Evolutionary conservation across 2,888 invertebrate species (phyloP), one percentile per base, ranked within the genome.

Genomic region (Scaptomyza tumidula): DNA sequence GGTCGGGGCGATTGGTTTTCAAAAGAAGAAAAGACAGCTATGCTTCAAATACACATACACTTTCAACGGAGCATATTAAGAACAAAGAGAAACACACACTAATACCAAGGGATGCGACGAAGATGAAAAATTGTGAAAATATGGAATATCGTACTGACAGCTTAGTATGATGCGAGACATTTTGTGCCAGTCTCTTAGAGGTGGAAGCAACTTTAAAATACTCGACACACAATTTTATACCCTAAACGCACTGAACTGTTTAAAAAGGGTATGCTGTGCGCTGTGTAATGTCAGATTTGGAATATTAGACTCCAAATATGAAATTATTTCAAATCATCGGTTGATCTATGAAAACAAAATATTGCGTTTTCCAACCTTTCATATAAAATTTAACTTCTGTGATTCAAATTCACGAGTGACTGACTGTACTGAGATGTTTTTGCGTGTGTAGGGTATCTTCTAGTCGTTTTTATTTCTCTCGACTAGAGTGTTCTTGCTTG

Each of bases 111-210:
- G 41, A 56, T 45, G 41, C 27, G 39, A 11, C 27, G 46, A 48
- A 50, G 37, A 50, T n/a, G 45, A 45, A 39, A 37, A 49, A 49
- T 49, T 19, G n/a, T 41, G 44, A 48, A 55, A 62, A 62, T 64
- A 70, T 70, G 70, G 39, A 61, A 72, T 64, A 64, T 65, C 61
- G 49, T 55, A 70, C 79, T 68, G 80, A 64, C 79, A 78, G 73
- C 72, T 57, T 10, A 6, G 10, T 37, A 68, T 66, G 71, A 82
- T 56, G 79, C 63, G 62, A 81, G 85, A 72, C 79, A 85, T 82
- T 84, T 84, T 84, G 76, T 71, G 59, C 71, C 71, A 70, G 33
- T 9, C 9, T 10, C 14, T 24, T 65, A 35, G 16, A 41, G 16
- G 27, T 39, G 58, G 24, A 59, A 46, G 56, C 67, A 64, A 19